Evolutionary conservation across 2,797 vertebrate genomes (phyloP).

Genomic region (Diplodus puntazzo): DNA sequence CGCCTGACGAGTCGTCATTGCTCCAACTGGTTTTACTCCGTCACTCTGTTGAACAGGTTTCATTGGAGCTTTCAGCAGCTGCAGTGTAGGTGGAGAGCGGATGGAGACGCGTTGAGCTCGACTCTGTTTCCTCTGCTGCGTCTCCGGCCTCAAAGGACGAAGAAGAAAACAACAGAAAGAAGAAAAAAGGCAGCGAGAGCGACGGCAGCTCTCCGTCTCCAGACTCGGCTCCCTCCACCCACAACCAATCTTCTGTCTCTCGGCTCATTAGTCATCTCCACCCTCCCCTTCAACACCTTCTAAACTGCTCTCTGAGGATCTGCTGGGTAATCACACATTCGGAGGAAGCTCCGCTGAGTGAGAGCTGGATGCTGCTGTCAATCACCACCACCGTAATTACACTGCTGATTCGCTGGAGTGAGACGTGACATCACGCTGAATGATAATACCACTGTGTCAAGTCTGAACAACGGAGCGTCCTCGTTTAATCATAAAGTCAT

Average conservation of each 20-base stretch:
- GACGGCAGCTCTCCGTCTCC: slow-evolving; percentile 18
- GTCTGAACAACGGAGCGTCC: not conserved
- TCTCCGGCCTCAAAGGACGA: slow-evolving; percentile 2
- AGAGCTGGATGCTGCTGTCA: slow-evolving; percentile 20
- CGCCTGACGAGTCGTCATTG: not conserved
- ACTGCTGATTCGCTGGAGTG: slow-evolving; percentile 12
- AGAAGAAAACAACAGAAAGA: slow-evolving; percentile 2
- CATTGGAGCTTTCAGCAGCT: not conserved
- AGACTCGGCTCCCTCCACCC: slow-evolving; percentile 26
- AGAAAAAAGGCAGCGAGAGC: slow-evolving; percentile 1
- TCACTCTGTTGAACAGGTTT: not conserved
- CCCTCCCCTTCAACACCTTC: slow-evolving; percentile 24
- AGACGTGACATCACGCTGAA: not conserved
- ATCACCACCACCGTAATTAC: slow-evolving; percentile 8
- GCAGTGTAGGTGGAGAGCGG: not conserved
- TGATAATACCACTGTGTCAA: too few relatives aligned
- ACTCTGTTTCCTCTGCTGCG: not conserved
- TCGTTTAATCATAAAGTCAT: too few relatives aligned
- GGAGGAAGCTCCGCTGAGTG: slow-evolving; percentile 3
- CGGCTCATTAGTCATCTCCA: slow-evolving; percentile 51
- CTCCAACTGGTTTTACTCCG: not conserved
- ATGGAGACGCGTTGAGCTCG: not conserved
- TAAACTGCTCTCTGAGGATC: slow-evolving; percentile 27
- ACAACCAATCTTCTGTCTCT: slow-evolving; percentile 41
- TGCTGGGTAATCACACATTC: slow-evolving; percentile 28